Base-by-base conservation (phyloP, 2,113 vertebrate species). In the Microcebus lehilahytsara region DNA sequence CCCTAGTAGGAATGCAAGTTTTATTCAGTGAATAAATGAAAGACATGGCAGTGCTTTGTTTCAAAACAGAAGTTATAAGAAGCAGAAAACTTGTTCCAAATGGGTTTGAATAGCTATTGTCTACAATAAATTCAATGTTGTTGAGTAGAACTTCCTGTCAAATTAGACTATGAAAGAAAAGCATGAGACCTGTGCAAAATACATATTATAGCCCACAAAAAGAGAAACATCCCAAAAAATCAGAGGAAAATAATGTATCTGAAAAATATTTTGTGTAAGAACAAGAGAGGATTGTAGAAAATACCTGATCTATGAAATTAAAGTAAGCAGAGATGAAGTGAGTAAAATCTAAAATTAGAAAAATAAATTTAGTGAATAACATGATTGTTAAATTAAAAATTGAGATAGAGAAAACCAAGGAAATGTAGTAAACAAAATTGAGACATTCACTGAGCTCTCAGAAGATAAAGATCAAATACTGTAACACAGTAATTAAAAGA, bases 261-360 rank as follows among this genome's bases (percentile, higher is more conserved):
- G 19, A 93, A 72, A 91, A 67, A 62, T 16, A 25, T 62, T 78
- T 89, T 86, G 30, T 91, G 20, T 34, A 74, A 78, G 53, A 89
- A 32, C 23, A 74, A 64, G 32, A 69, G 22, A 7, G 5, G 12
- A 51, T 93, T 69, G 34, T 34, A 37, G 40, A 92, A 46, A 3
- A 37, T 80, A 2, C 14, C 9, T 75, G 51, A 42, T 81, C 16
- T 89, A 20, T 71, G 46, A 93, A 89, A 89, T 62, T 56, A 71
- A 88, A 89, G 19, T 20, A 91, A 83, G 53, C 16, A 83, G 32
- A 37, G 64, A 2, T 87, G 40, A 86, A 89, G 20, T 67, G 2
- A 0, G 17, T 25, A 17, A 89, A 83, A 75, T 58, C 17, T 95
- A 84, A 95, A 96, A 42, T 89, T 69, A 93, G 60, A 92, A 95